phyloP scores from a whole-genome alignment of 2,888 invertebrate species.

The Cosmopolites sordidus region DNA sequence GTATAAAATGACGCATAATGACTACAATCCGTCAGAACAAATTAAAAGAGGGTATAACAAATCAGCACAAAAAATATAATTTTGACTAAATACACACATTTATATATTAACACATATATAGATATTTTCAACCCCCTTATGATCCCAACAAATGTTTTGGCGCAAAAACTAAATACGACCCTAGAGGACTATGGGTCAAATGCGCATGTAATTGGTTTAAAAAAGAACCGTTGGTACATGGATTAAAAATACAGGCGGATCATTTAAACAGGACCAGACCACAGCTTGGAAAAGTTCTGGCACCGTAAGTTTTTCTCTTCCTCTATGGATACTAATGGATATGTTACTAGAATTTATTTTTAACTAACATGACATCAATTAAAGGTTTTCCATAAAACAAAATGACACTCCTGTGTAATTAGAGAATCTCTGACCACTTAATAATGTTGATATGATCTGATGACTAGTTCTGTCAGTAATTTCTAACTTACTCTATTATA shows the following conservation, averaged over 20 bases:
- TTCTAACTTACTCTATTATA: too few relatives aligned
- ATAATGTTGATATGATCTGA: too few relatives aligned
- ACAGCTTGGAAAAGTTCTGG: slow-evolving; percentile 47
- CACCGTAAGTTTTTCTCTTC: slow-evolving; percentile 42
- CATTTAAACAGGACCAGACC: slow-evolving; percentile 44
- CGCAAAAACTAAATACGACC: slow-evolving; percentile 47
- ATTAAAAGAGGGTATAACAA: slow-evolving; percentile 42
- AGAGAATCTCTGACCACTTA: too few relatives aligned
- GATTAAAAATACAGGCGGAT: slow-evolving; percentile 49
- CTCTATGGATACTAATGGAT: too few relatives aligned
- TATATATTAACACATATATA: slow-evolving; percentile 27
- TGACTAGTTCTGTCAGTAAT: too few relatives aligned
- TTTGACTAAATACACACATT: too few relatives aligned
- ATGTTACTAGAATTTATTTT: too few relatives aligned
- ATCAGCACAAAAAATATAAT: too few relatives aligned
- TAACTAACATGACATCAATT: too few relatives aligned
- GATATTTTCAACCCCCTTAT: slow-evolving; percentile 47
- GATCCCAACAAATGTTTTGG: slow-evolving; percentile 50
- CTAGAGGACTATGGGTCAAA: slow-evolving; percentile 50
- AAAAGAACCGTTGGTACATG: slow-evolving; percentile 42
- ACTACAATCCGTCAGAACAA: slow-evolving; percentile 49
- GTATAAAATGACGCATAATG: slow-evolving; percentile 50
- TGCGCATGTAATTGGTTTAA: slow-evolving; percentile 48
- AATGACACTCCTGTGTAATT: too few relatives aligned
- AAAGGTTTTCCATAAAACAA: too few relatives aligned